Evolutionary conservation across 2,888 invertebrate genomes (phyloP).

Genomic region (Anoncus sp.): DNA sequence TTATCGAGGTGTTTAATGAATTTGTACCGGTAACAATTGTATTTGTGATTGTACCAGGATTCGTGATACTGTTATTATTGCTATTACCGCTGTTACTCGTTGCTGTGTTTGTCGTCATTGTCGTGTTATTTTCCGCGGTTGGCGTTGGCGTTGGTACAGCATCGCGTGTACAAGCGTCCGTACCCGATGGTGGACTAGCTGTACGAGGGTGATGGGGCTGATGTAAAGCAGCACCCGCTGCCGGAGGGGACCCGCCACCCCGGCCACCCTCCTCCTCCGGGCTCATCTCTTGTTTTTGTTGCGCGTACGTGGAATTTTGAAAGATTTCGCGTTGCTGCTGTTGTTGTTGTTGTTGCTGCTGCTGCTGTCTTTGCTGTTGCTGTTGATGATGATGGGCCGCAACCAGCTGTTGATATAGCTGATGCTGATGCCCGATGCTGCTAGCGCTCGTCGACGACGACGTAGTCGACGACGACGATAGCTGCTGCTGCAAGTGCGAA

Average conservation of each 20-base stretch:
- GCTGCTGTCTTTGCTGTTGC: constrained; percentile 55
- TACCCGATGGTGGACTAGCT: constrained; percentile 82
- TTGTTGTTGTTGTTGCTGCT: constrained; percentile 67
- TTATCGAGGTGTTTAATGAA: constrained; percentile 71
- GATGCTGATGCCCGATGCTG: constrained; percentile 78
- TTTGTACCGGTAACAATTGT: constrained; percentile 79
- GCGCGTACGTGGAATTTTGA: constrained; percentile 81
- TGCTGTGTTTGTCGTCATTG: constrained; percentile 70
- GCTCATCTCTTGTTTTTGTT: constrained; percentile 82
- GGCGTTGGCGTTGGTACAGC: constrained; percentile 81
- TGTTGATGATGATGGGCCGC: constrained; percentile 76
- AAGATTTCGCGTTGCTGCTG: constrained; percentile 78
- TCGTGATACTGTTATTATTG: constrained; percentile 63
- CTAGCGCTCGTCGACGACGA: constrained; percentile 76
- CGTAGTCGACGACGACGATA: constrained; percentile 77
- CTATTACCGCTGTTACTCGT: constrained; percentile 63
- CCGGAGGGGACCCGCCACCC: constrained; percentile 82
- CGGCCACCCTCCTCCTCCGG: constrained; percentile 83
- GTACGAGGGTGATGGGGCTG: constrained; percentile 82
- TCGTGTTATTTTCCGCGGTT: constrained; percentile 79
- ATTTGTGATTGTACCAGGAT: too few species aligned
- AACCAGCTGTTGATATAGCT: constrained; percentile 81
- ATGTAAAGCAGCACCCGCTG: constrained; percentile 81
- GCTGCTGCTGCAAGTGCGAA: constrained; percentile 77
- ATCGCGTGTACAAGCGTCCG: constrained; percentile 80